Base-by-base conservation (phyloP, 2,113 vertebrate genomes). In the Hystrix cristata region DNA sequence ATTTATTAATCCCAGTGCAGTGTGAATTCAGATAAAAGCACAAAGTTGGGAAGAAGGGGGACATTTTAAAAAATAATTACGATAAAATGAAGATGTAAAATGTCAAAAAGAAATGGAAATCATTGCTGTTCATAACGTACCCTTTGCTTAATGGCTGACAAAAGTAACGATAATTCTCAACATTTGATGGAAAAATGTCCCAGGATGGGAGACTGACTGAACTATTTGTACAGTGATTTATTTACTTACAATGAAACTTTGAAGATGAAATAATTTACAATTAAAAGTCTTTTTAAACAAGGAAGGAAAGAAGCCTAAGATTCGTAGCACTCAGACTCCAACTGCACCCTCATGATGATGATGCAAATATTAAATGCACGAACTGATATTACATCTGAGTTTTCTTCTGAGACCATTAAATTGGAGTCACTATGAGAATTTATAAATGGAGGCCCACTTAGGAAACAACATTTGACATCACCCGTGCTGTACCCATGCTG, bases 21-120 rank as follows among this genome's bases (percentile, higher is more conserved):
- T 53, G 34, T 4, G 7, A 91, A 78, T 59, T 90, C 62, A 92
- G 79, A 83, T 29, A 15, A 95, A 95, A 95, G 46, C 4, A 5
- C 69, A 51, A 55, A 94, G 48, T 57, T 79, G 79, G 67, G 23
- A 87, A 95, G 69, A 81, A 16, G 38, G 55, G 72, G 29, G 31
- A 46, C 65, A 51, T 87, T 8, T 4, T 3, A 34, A 23, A n/a
- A 95, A 96, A 9, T n/a, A 62, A 72, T 78, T 72, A 74, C 5
- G 19, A 83, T 86, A 87, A 93, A 79, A 81, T 74, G 15, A 86
- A 87, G 92, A 87, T 96, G 82, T 31, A 96, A 97, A 97, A 94
- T 74, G 85, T 96, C 87, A 98, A 95, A 97, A 88, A 94, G 62
- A 94, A 95, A 95, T 91, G 59, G 67, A 92, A 97, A 69, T 53